Evolutionary conservation across 2,797 vertebrate genomes (phyloP), one percentile per base, ranked within the genome.

Genomic region (Coregonus ussuriensis): DNA sequence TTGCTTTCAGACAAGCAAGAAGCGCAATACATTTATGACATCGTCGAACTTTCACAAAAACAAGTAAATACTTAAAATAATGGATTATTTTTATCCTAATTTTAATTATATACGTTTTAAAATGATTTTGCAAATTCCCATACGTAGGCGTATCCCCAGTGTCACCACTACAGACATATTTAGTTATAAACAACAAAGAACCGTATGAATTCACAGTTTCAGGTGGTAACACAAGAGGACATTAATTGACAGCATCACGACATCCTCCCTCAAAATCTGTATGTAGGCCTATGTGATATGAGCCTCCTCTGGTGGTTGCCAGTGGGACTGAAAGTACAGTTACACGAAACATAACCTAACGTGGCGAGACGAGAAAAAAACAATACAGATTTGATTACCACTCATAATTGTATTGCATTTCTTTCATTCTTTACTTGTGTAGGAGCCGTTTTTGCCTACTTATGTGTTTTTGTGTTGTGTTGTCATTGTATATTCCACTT

Each of bases 301-400:
- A 68, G 66, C 66, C 15, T 29, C 66, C 31, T 37, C 66, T 68
- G 21, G 66, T 68, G 66, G 66, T 68, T 16, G 31, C 31, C 31
- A 16, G 31, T 37, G 66, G 31, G 29, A 35, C 31, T 68, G 31
- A 13, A 13, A 33, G 25, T 1, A 66, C n/a, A 14, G 14, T 6
- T 59, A 59, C 56, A n/a, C 18, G 6, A 59, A 59, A 21, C n/a
- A 18, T 7, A 59, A n/a, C 56, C 5, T 21, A 21, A 6, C 1
- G 56, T 21, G 21, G 18, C 56, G 25, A 1, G 56, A 6, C 56
- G 3, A 47, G 41, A 9, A 13, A 13, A 47, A 47, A 13, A 13
- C 2, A 13, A 47, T 41, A 47, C 41, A 13, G 9, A 47, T 13
- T 13, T 47, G 9, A 47, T 13, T 47, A 47, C 9, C 9, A 11